Base-by-base conservation (phyloP, 2,113 vertebrate genomes). In the Aldabrachelys gigantea region DNA sequence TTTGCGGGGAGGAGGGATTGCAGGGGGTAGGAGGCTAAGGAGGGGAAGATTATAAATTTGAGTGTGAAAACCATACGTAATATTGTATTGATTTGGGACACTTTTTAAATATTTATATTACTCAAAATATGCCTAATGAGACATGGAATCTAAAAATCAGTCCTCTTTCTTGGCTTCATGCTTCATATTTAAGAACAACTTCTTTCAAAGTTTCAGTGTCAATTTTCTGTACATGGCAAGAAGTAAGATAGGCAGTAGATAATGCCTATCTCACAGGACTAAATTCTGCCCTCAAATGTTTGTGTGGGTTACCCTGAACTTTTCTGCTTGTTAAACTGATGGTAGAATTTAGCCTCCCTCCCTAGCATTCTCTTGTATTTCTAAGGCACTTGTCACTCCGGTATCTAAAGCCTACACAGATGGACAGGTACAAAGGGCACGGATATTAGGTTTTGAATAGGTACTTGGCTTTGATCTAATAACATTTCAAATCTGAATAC, bases 381-480 rank as follows among this genome's bases (percentile, higher is more conserved):
- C 11, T 82, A 29, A 2, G 62, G 82, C 84, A 10, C n/a, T 49
- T 65, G 10, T 50, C 91, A 31, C 88, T 91, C 9, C 5, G 41
- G 7, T 85, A 11, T 54, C 52, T 90, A 82, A 94, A 91, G 49
- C 25, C 47, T 90, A 93, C 80, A 69, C 0, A 7, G 12, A 31
- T 27, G 59, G 62, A 84, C 59, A 85, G 92, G 52, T 25, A 76
- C 0, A 3, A 83, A 80, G 56, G 8, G 25, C 65, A 80, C 29
- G 8, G 69, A 83, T 65, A 72, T 78, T 91, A 90, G 69, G 49
- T 25, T 83, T 85, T 38, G 41, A 41, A 82, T 84, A 47, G 86
- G 50, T 87, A 87, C 88, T 91, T 93, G 84, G n/a, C 84, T 89
- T 96, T 89, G 27, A 49, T 87, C 29, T 92, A 49, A 59, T 29